phyloP scores from a whole-genome alignment of 2,113 vertebrate species.

The Anthoscopus minutus region DNA sequence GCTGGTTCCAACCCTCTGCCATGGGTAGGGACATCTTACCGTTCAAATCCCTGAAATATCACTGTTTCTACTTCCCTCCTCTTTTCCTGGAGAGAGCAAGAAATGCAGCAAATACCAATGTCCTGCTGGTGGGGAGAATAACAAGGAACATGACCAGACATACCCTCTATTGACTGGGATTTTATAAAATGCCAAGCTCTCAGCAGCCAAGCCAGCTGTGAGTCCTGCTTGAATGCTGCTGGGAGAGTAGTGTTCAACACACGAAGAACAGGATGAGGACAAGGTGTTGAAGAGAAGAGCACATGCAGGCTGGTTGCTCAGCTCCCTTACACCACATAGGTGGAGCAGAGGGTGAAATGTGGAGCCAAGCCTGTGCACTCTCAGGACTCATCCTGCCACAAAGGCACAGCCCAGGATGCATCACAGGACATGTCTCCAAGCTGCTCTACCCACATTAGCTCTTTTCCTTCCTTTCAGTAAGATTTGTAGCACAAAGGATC shows the following conservation, averaged over 20 bases:
- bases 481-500: background rate
- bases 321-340: accelerated
- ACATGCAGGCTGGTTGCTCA: background rate
- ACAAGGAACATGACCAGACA: background rate
- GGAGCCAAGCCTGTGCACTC: background rate
- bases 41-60: background rate
- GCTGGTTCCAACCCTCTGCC: background rate
- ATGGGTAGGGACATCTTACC: background rate
- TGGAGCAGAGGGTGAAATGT: background rate
- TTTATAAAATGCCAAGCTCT: background rate
- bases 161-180: background rate
- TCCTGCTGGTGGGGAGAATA: background rate
- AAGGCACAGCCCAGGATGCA: background rate
- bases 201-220: background rate
- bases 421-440: background rate
- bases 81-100: background rate
- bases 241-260: background rate
- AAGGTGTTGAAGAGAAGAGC: background rate
- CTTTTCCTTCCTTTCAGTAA: background rate
- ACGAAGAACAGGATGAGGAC: background rate
- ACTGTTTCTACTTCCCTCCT: background rate
- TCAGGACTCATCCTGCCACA: background rate
- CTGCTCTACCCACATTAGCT: background rate
- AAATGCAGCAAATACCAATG: background rate
- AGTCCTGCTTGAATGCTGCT: background rate